phyloP scores from a whole-genome alignment of 2,113 vertebrate species.

The Myiopsitta monachus region DNA sequence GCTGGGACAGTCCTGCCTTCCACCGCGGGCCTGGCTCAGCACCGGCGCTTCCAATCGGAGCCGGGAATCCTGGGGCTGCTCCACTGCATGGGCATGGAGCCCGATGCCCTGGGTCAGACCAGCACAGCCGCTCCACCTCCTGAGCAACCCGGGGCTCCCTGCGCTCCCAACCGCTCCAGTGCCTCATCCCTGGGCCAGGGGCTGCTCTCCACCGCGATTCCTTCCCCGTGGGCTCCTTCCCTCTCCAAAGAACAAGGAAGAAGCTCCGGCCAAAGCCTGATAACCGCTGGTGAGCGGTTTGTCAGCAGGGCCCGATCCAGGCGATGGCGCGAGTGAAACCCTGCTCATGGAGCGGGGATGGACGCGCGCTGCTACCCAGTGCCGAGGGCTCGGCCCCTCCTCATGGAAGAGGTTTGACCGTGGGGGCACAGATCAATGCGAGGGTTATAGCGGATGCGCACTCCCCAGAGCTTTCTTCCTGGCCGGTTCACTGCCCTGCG shows the following conservation, averaged over 20 bases:
- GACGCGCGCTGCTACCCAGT: fast-evolving
- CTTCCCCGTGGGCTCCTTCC: background rate
- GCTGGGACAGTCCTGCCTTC: background rate
- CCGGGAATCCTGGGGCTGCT: background rate
- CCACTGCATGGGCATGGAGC: background rate
- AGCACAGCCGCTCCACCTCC: background rate
- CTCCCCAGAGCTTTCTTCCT: background rate
- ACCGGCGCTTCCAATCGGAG: background rate
- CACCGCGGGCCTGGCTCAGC: fast-evolving
- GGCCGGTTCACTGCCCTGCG: background rate
- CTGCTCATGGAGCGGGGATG: background rate
- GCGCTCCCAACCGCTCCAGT: fast-evolving
- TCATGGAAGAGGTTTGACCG: fast-evolving
- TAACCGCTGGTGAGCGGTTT: background rate
- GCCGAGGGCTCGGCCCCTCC: fast-evolving
- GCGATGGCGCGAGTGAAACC: fast-evolving
- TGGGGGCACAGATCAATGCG: fast-evolving
- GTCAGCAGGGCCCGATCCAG: background rate
- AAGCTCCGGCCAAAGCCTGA: background rate
- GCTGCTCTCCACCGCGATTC: fast-evolving
- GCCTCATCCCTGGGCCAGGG: background rate
- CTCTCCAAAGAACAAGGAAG: background rate
- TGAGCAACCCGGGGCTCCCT: fast-evolving
- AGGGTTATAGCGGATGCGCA: fast-evolving
- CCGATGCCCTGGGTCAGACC: background rate